phyloP scores from a whole-genome alignment of 2,888 invertebrate species.

The Apocheima hispidaria region DNA sequence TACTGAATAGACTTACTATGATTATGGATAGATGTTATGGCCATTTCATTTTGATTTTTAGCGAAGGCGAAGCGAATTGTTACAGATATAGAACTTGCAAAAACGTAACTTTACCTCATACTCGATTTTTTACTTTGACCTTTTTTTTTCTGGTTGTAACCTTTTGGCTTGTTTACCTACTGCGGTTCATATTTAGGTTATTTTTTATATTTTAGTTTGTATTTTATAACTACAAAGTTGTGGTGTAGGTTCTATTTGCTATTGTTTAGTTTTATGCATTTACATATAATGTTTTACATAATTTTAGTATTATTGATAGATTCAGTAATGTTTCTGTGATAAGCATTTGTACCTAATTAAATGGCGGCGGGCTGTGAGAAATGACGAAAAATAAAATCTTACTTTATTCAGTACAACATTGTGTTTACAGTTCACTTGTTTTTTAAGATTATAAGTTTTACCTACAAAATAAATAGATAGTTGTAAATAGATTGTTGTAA shows the following conservation, averaged over 20 bases:
- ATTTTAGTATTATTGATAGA: conserved; percentile 4
- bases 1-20: too few relatives aligned
- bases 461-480: too few relatives aligned
- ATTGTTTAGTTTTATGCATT: conserved; percentile 26
- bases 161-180: neutral
- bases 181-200: neutral
- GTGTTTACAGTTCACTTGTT: too few relatives aligned
- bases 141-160: too few relatives aligned
- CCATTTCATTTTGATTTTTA: neutral
- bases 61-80: neutral
- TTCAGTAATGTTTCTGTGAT: conserved; percentile 32
- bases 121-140: too few relatives aligned
- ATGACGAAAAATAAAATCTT: conserved; percentile 2
- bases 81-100: too few relatives aligned
- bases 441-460: conserved; percentile 13
- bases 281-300: conserved; percentile 20
- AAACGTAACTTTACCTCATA: too few relatives aligned
- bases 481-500: conserved; percentile 6
- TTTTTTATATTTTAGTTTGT: conserved; percentile 4
- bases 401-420: conserved; percentile 17
- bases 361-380: conserved; percentile 30
- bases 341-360: conserved; percentile 25
- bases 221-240: conserved; percentile 7
- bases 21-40: too few relatives aligned
- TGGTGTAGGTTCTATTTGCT: conserved; percentile 19